phyloP scores from a whole-genome alignment of 2,797 vertebrate genomes.

The Falco cherrug region DNA sequence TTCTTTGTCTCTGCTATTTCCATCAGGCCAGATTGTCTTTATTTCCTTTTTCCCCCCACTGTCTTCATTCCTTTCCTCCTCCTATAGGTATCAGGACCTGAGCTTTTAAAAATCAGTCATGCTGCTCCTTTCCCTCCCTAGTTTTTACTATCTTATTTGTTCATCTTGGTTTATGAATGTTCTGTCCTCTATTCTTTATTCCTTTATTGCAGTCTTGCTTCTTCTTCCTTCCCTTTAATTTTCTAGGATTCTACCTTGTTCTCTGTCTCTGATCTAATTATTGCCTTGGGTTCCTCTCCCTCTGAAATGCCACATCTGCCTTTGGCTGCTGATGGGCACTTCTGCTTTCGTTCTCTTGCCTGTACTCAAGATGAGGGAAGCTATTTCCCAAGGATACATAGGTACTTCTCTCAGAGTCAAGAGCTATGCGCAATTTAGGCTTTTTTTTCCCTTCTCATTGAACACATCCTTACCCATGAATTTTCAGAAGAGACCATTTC shows the following conservation, averaged over 20 bases:
- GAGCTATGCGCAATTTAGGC: neutral
- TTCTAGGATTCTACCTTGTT: neutral
- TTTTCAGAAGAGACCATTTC: neutral
- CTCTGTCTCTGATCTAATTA: neutral
- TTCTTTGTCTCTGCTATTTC: neutral
- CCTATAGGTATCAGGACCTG: neutral
- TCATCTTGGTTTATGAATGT: neutral
- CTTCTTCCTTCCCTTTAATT: neutral
- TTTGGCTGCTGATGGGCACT: neutral
- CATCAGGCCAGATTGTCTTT: neutral
- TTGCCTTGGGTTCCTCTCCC: neutral
- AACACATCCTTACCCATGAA: neutral
- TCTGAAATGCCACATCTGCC: neutral
- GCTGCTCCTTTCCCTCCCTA: neutral
- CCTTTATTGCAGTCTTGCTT: neutral
- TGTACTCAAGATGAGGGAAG: neutral
- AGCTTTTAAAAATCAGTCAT: neutral
- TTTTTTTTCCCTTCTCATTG: neutral
- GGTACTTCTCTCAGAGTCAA: neutral
- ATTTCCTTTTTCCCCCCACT: neutral
- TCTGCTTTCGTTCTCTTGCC: neutral
- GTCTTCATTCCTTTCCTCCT: neutral
- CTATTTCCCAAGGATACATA: neutral
- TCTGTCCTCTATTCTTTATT: neutral
- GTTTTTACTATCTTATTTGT: neutral